Evolutionary conservation across 2,888 invertebrate genomes (phyloP).

Genomic region (Andrena flavipes): DNA sequence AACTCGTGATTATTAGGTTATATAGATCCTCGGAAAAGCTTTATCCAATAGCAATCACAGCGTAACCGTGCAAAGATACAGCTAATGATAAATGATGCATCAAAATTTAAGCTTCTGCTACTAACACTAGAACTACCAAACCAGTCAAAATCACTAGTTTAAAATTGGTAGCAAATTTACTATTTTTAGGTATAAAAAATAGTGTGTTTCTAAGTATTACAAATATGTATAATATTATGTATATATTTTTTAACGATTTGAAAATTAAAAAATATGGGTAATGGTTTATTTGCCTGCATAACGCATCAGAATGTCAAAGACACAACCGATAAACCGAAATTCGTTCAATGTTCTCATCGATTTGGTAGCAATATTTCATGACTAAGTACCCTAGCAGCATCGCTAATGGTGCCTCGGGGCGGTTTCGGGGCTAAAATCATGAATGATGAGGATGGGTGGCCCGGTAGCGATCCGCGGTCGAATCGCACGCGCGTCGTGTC

Average conservation of each 20-base stretch:
- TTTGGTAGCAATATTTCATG: no score
- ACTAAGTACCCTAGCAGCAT: not conserved
- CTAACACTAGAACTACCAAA: no score
- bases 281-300: no score
- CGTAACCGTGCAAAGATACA: not conserved
- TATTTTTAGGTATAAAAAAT: no score
- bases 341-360: not conserved
- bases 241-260: no score
- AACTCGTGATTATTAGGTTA: no score
- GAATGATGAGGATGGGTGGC: not conserved
- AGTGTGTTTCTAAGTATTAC: no score
- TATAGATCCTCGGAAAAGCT: not conserved
- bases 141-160: no score
- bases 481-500: constrained; percentile 15
- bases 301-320: no score
- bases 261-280: no score
- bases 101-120: not conserved
- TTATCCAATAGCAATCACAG: not conserved
- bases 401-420: not conserved
- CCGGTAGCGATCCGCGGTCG: not conserved
- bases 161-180: no score
- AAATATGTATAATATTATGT: no score
- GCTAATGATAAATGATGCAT: not conserved
- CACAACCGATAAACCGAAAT: not conserved
- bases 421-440: not conserved